phyloP scores from a whole-genome alignment of 2,797 vertebrate species.

The Miichthys miiuy region DNA sequence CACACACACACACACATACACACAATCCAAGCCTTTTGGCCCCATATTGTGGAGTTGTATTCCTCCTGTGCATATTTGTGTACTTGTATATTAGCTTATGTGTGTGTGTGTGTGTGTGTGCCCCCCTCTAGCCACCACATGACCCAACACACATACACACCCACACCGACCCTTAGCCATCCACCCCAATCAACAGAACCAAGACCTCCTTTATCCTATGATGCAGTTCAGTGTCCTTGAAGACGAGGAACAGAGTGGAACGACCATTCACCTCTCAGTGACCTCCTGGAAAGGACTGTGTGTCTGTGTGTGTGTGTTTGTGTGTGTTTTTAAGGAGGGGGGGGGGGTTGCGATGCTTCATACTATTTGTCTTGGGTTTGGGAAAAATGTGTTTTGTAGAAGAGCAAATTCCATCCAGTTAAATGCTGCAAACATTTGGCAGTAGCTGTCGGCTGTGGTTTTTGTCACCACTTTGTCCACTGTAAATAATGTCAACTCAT shows the following conservation, averaged over 20 bases:
- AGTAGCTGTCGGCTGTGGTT: slow-evolving; percentile 75
- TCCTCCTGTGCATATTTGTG: slow-evolving; percentile 25
- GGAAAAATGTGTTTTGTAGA: slow-evolving; percentile 72
- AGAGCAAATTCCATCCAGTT: slow-evolving; percentile 74
- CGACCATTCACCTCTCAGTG: slow-evolving; percentile 80
- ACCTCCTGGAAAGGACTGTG: slow-evolving; percentile 72
- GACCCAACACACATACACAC: slow-evolving; percentile 21
- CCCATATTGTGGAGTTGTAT: slow-evolving; percentile 38
- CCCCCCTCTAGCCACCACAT: slow-evolving; percentile 1
- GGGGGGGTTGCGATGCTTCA: slow-evolving; percentile 42
- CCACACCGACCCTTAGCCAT: slow-evolving; percentile 32
- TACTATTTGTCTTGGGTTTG: slow-evolving; percentile 76
- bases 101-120: slow-evolving; percentile 29
- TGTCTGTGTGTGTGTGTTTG: slow-evolving; percentile 51
- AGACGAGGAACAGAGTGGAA: slow-evolving; percentile 80
- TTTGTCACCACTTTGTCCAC: slow-evolving; percentile 80
- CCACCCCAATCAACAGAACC: slow-evolving; percentile 45
- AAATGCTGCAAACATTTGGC: slow-evolving; percentile 75
- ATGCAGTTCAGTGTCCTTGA: slow-evolving; percentile 83
- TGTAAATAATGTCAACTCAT: slow-evolving; percentile 82
- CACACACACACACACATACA: slow-evolving; percentile 58
- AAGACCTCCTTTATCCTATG: slow-evolving; percentile 73
- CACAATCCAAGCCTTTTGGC: slow-evolving; percentile 57
- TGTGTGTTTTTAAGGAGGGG: slow-evolving; percentile 19
- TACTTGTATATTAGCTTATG: slow-evolving; percentile 18